These are phyloP conservation scores for Octomys mimax DNA, from an alignment of 2,797 vertebrate genomes.

Conservation along the genomic window DNA sequence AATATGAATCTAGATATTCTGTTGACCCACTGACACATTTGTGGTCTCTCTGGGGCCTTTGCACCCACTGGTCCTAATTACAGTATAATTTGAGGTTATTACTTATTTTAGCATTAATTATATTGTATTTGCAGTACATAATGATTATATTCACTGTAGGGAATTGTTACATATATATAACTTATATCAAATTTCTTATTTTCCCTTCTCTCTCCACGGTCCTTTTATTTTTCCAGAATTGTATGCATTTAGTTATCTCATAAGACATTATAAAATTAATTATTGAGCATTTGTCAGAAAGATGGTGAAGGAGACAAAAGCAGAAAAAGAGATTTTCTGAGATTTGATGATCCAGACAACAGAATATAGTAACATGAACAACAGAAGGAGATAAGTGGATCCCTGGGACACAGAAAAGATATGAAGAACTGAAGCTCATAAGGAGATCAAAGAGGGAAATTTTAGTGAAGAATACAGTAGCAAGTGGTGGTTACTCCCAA, in stretches of 20 bases:
- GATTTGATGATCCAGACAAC: neutral
- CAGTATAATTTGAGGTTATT: neutral
- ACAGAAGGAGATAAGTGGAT: neutral
- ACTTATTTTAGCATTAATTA: neutral
- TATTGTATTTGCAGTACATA: neutral
- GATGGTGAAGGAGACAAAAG: neutral
- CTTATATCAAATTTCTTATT: neutral
- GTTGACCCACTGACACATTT: neutral
- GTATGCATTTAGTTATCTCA: neutral
- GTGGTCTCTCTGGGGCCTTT: neutral
- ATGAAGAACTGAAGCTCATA: neutral
- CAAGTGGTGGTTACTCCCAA: neutral
- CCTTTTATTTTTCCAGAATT: neutral
- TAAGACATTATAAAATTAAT: neutral
- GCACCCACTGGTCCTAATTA: neutral
- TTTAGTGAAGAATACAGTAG: neutral
- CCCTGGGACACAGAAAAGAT: neutral
- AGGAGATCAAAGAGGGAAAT: neutral
- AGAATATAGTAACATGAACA: neutral
- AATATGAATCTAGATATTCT: neutral
- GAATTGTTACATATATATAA: neutral
- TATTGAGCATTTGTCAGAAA: neutral
- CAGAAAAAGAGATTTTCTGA: neutral
- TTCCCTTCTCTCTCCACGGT: neutral
- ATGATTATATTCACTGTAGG: too few relatives aligned